A percentile compares a stretch with the other conserved stretches of the same genome.
These are phyloP conservation scores for Lutjanus campechanus DNA, from an alignment of 2,797 vertebrate genomes.

Conservation along the genomic window DNA sequence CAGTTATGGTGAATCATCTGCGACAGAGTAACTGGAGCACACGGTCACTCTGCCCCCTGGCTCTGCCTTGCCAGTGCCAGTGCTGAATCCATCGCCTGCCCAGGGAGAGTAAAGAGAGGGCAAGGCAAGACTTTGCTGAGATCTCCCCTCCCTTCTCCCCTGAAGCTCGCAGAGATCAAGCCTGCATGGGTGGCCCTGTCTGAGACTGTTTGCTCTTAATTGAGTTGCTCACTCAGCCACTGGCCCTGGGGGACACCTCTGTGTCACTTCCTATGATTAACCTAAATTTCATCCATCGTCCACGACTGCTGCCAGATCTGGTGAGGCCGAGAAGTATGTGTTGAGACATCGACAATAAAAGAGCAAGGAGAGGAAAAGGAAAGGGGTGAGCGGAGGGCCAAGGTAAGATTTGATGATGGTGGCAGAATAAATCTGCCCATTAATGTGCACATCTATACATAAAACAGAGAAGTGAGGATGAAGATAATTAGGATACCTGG, in stretches of 20 bases:
- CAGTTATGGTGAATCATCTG: slow-evolving; percentile 82
- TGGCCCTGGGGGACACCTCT: slow-evolving; percentile 82
- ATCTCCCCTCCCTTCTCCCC: slow-evolving; percentile 58
- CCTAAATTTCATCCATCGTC: slow-evolving; percentile 84
- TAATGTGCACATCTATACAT: slow-evolving; percentile 67
- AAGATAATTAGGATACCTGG: slow-evolving; percentile 70
- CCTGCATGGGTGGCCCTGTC: slow-evolving; percentile 79
- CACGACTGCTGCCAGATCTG: slow-evolving; percentile 82
- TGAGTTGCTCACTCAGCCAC: slow-evolving; percentile 88
- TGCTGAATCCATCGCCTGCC: slow-evolving; percentile 71
- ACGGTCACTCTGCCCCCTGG: slow-evolving; percentile 80
- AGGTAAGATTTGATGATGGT: slow-evolving; percentile 69
- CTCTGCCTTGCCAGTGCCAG: slow-evolving; percentile 63
- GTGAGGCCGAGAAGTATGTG: slow-evolving; percentile 78
- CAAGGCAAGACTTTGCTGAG: slow-evolving; percentile 65
- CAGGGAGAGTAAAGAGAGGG: slow-evolving; percentile 66
- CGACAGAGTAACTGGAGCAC: slow-evolving; percentile 83
- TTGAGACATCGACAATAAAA: slow-evolving; percentile 78
- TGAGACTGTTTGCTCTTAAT: slow-evolving; percentile 85
- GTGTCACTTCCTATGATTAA: slow-evolving; percentile 88
- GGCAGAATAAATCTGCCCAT: slow-evolving; percentile 63
- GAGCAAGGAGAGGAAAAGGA: slow-evolving; percentile 61
- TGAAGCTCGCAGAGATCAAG: slow-evolving; percentile 67
- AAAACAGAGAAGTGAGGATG: slow-evolving; percentile 58
- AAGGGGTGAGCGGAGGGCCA: slow-evolving; percentile 51